Conservation (phyloP, 2,113 vertebrate genomes). For the Ranitomeya imitator region DNA sequence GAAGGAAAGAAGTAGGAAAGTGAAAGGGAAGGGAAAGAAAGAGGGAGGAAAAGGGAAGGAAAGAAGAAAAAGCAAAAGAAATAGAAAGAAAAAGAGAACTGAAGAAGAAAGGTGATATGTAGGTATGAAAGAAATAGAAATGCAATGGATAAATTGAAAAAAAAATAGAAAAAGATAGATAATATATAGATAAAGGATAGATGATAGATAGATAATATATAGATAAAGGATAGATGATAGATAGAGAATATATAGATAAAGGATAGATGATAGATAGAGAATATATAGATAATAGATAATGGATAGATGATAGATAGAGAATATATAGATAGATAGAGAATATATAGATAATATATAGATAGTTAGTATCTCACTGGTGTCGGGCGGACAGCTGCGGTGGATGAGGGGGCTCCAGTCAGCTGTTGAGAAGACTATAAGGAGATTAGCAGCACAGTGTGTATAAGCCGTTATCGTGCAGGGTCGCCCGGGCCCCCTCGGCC, state of each 20-base stretch:
- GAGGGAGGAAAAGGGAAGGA: too few species aligned
- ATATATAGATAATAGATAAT: not conserved
- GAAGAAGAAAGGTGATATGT: too few species aligned
- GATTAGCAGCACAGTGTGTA: conserved; percentile 12
- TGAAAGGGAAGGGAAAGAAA: too few species aligned
- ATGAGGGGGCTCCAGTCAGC: conserved; percentile 27
- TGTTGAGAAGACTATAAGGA: conserved; percentile 42
- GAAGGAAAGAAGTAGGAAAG: too few species aligned
- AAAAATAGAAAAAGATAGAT: not conserved
- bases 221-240: not conserved
- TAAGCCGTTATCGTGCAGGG: conserved; percentile 31
- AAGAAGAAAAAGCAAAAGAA: too few species aligned
- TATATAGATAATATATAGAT: too few species aligned
- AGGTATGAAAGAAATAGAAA: too few species aligned
- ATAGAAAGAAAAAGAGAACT: not conserved
- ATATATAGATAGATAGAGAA: not conserved
- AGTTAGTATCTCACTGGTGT: conserved; percentile 18
- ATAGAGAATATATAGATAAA: not conserved
- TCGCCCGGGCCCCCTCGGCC: not conserved
- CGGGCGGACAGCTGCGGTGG: conserved; percentile 24
- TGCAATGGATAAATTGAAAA: too few species aligned
- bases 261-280: not conserved
- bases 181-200: not conserved
- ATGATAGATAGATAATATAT: not conserved
- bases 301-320: too few species aligned